Conservation (phyloP, 2,113 vertebrate species). For the Myotis davidii region DNA sequence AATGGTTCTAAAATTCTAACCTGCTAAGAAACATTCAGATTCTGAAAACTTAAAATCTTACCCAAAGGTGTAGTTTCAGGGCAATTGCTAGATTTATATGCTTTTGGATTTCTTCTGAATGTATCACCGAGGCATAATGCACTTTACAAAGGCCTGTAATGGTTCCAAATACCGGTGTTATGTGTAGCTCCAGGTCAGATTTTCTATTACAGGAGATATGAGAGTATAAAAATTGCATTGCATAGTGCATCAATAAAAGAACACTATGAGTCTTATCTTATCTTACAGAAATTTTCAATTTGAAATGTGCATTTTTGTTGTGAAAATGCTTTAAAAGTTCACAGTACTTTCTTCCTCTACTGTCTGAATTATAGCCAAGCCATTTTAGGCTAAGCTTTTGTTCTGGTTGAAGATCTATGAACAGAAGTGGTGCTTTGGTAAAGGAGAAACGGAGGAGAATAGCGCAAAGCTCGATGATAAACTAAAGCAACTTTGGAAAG, state of each 20-base stretch:
- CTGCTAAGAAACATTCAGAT: slow-evolving; percentile 65
- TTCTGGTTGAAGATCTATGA: slow-evolving; percentile 26
- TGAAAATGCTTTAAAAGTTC: slow-evolving; percentile 76
- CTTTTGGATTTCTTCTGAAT: slow-evolving; percentile 76
- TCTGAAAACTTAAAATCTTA: slow-evolving; percentile 67
- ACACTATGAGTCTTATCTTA: slow-evolving; percentile 65
- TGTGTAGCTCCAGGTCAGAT: slow-evolving; percentile 74
- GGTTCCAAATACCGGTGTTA: slow-evolving; percentile 70
- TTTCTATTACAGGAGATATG: slow-evolving; percentile 77
- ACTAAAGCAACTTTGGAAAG: not conserved
- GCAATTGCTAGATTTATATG: slow-evolving; percentile 57
- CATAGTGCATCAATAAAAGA: slow-evolving; percentile 76
- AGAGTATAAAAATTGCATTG: slow-evolving; percentile 77
- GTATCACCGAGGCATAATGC: slow-evolving; percentile 72
- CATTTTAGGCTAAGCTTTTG: slow-evolving; percentile 59
- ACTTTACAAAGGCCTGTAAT: slow-evolving; percentile 74
- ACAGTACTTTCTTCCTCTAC: slow-evolving; percentile 43
- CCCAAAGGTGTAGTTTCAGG: slow-evolving; percentile 64
- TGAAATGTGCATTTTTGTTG: slow-evolving; percentile 74
- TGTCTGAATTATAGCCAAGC: not conserved
- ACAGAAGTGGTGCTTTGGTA: not conserved
- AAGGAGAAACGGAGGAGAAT: not conserved
- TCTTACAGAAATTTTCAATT: slow-evolving; percentile 70
- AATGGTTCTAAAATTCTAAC: slow-evolving; percentile 68
- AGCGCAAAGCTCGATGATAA: not conserved